These are phyloP conservation scores for Platycheirus rosarum DNA, from an alignment of 2,888 invertebrate species.

Conservation along the genomic window DNA sequence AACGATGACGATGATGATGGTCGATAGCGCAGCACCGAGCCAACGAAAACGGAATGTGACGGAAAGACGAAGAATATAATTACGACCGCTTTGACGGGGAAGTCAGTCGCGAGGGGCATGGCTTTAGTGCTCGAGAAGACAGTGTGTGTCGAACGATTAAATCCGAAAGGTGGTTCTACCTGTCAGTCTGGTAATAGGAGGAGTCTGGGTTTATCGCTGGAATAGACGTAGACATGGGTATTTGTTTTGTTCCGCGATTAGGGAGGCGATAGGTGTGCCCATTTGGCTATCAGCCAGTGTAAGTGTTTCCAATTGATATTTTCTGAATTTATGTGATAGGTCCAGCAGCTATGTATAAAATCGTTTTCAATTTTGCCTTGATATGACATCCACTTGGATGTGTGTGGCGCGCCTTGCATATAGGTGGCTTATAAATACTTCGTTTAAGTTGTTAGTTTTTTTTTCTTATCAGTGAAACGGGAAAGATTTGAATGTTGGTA, in stretches of 20 bases:
- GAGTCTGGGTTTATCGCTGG: constrained; percentile 70
- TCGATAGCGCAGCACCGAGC: not conserved
- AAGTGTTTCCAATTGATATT: constrained; percentile 74
- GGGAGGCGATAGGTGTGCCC: constrained; percentile 74
- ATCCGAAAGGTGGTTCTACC: constrained; percentile 74
- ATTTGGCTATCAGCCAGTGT: constrained; percentile 70
- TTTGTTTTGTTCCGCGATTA: constrained; percentile 72
- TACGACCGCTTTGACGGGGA: constrained; percentile 42
- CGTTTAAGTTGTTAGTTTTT: constrained; percentile 30
- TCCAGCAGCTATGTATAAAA: constrained; percentile 34
- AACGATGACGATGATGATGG: constrained; percentile 4
- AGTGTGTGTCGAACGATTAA: constrained; percentile 68
- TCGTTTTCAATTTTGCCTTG: constrained; percentile 34
- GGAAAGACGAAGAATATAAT: constrained; percentile 27
- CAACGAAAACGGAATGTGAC: constrained; percentile 12
- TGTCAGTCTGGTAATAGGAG: constrained; percentile 73
- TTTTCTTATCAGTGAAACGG: constrained; percentile 39
- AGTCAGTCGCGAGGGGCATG: constrained; percentile 60
- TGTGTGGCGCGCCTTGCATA: constrained; percentile 21
- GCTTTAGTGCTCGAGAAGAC: constrained; percentile 37
- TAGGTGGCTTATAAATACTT: constrained; percentile 54
- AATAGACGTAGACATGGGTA: constrained; percentile 72
- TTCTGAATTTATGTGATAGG: constrained; percentile 71
- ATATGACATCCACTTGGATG: constrained; percentile 41
- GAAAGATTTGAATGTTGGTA: constrained; percentile 36